Base-by-base conservation (phyloP, 2,113 vertebrate species). In the Arvicanthis niloticus region DNA sequence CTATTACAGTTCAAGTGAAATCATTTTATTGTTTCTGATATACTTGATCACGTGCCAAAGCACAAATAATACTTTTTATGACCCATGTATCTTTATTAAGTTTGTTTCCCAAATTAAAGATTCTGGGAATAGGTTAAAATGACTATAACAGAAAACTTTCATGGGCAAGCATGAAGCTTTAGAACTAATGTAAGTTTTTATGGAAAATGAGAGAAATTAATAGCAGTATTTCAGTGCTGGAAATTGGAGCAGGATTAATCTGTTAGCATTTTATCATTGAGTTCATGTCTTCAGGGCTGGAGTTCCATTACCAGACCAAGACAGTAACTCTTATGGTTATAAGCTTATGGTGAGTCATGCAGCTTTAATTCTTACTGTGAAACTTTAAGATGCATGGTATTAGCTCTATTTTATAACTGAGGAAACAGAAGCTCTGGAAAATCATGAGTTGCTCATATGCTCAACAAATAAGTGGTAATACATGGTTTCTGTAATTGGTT, bases 21-120 rank as follows among this genome's bases (percentile, higher is more conserved):
- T 91, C 13, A 86, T 96, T 93, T 95, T 96, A 95, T 89, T 96
- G 60, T 91, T 96, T 81, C 62, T 94, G 31, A 93, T 95, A 93
- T 75, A 84, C 7, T 91, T 96, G 56, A 89, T 93, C n/a, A 88
- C 87, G 81, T 89, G 77, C 73, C 68, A 96, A 92, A 91, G 40
- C 88, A 82, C 11, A 91, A 70, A 62, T 89, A 89, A 62, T 80
- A 94, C 58, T 62, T 40, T 85, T 94, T 97, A 96, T 93, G 70
- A 68, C 56, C 56, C 84, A 90, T 78, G 21, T 80, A 92, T 42
- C 22, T 53, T 91, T 93, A 86, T 92, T 97, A 92, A 96, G 19
- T 96, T 95, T 10, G 89, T 90, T 91, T 73, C 93, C 90, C 60
- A 96, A 97, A 77, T 76, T 88, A 94, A 95, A 88, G 16, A 88